phyloP scores from a whole-genome alignment of 2,113 vertebrate genomes.

The Platysternon megacephalum region DNA sequence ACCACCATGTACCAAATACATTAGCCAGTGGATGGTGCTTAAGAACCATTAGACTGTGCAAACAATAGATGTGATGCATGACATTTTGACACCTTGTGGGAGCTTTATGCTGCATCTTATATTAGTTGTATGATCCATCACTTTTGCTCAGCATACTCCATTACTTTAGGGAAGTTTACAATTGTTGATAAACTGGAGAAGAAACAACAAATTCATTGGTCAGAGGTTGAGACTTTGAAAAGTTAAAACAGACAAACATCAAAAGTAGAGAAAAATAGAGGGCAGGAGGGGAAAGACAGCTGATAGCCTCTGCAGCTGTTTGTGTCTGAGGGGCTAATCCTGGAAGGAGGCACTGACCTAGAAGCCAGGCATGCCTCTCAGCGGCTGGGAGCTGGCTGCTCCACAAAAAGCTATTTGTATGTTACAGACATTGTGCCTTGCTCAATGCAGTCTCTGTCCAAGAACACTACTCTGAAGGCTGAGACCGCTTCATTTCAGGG shows the following conservation, averaged over 20 bases:
- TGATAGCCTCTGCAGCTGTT: background rate
- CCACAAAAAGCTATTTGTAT: background rate
- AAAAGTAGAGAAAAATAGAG: background rate
- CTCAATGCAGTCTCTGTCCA: constrained; percentile 42
- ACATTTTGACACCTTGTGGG: background rate
- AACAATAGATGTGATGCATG: background rate
- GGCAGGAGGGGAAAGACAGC: background rate
- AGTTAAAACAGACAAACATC: background rate
- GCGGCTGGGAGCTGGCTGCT: background rate
- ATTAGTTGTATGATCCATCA: background rate
- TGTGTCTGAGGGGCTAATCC: background rate
- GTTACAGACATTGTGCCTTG: background rate
- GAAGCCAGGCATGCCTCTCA: fast-evolving
- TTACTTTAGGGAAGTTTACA: background rate
- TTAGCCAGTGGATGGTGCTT: background rate
- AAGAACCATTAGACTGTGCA: background rate
- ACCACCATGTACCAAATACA: background rate
- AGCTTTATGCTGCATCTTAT: background rate
- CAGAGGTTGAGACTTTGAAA: background rate
- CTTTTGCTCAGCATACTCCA: background rate
- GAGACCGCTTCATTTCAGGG: constrained; percentile 57
- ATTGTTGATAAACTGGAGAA: background rate
- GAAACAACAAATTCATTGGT: background rate
- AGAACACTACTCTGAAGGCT: background rate
- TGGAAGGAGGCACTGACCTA: background rate